phyloP scores from a whole-genome alignment of 2,888 invertebrate genomes.

The Nymphalis polychloros region DNA sequence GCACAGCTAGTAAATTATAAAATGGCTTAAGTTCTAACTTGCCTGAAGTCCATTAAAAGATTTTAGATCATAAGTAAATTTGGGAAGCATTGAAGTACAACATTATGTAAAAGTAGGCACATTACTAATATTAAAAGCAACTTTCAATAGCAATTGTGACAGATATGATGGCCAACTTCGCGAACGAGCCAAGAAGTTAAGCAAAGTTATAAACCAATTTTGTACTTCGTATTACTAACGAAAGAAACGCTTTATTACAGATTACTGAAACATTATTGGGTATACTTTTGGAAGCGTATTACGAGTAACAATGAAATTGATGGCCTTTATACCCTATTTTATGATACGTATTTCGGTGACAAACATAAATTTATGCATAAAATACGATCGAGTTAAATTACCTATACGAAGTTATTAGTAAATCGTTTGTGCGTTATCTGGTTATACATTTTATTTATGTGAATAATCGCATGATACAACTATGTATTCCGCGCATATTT shows the following conservation, averaged over 20 bases:
- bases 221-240: slow-evolving; percentile 49
- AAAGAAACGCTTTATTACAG: slow-evolving; percentile 50
- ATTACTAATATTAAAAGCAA: slow-evolving; percentile 29
- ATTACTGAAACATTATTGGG: slow-evolving; percentile 28
- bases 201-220: slow-evolving; percentile 48
- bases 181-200: slow-evolving; percentile 40
- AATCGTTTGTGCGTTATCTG: too few relatives aligned
- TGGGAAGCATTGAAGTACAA: slow-evolving; percentile 13
- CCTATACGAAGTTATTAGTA: too few relatives aligned
- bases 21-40: background rate
- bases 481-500: too few relatives aligned
- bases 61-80: slow-evolving; percentile 12
- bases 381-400: too few relatives aligned
- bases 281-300: background rate
- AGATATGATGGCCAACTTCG: slow-evolving; percentile 32
- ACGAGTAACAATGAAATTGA: background rate
- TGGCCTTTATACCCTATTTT: background rate
- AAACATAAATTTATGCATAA: background rate
- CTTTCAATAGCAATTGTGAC: slow-evolving; percentile 35
- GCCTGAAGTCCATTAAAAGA: slow-evolving; percentile 10
- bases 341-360: background rate
- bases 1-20: background rate
- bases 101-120: slow-evolving; percentile 27
- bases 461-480: too few relatives aligned
- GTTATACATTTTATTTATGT: too few relatives aligned